A percentile compares a stretch with the other conserved stretches of the same genome.
phyloP scores from a whole-genome alignment of 2,888 invertebrate species.

The Leucophenga maculata region DNA sequence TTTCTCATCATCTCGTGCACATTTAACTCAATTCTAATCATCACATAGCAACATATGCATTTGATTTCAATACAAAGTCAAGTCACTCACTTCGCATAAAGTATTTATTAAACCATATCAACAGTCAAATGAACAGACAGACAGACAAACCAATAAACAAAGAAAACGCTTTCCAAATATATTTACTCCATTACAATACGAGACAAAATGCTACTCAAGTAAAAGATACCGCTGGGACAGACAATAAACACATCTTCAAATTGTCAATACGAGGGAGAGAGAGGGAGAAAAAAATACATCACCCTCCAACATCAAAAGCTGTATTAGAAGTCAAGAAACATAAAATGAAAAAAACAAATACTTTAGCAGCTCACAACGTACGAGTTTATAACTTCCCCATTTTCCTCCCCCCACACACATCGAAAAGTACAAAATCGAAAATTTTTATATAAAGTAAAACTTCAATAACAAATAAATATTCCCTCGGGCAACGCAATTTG shows the following conservation, averaged over 20 bases:
- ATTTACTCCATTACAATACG: constrained; percentile 7
- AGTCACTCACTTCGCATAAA: too few species aligned
- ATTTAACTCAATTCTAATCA: background rate
- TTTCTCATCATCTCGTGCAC: background rate
- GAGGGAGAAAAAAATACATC: background rate
- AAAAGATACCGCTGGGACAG: constrained; percentile 16
- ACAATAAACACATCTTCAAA: constrained; percentile 25
- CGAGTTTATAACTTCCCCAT: background rate
- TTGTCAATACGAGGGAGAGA: constrained; percentile 8
- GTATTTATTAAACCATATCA: too few species aligned
- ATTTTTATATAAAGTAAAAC: constrained; percentile 19
- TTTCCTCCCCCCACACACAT: background rate
- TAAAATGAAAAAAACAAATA: constrained; percentile 10
- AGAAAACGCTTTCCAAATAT: background rate
- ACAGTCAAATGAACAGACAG: too few species aligned
- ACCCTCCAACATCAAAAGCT: background rate
- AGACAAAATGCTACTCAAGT: constrained; percentile 6
- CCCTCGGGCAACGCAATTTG: constrained; percentile 26
- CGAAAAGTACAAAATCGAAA: background rate
- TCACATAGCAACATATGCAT: background rate
- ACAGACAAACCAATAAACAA: too few species aligned
- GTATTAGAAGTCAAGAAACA: constrained; percentile 4
- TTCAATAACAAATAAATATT: constrained; percentile 27
- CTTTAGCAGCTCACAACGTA: background rate
- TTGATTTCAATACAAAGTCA: too few species aligned